Evolutionary conservation across 2,797 vertebrate species (phyloP).

Genomic region (Enteromius trimaculatus): DNA sequence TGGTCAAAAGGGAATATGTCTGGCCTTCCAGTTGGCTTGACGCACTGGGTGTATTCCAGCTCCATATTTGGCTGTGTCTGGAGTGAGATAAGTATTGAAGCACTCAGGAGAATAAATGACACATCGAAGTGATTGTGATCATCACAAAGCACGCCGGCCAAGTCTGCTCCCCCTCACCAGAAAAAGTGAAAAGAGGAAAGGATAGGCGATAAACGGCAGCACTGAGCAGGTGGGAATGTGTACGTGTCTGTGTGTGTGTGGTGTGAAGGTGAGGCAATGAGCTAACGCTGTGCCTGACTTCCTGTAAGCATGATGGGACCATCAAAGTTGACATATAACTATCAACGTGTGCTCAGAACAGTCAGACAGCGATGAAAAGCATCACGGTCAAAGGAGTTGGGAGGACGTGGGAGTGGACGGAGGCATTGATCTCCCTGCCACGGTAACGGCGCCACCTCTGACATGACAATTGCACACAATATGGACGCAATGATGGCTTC

Average conservation of each 20-base stretch:
- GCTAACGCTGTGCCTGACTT: slow-evolving; percentile 40
- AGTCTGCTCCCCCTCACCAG: slow-evolving; percentile 46
- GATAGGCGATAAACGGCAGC: slow-evolving; percentile 25
- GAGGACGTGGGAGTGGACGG: slow-evolving; percentile 9
- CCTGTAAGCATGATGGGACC: slow-evolving; percentile 52
- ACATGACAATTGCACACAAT: slow-evolving; percentile 43
- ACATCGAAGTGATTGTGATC: slow-evolving; percentile 56
- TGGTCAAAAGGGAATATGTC: slow-evolving; percentile 12
- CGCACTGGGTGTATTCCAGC: slow-evolving; percentile 9
- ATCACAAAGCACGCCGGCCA: slow-evolving; percentile 41
- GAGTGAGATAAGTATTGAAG: slow-evolving; percentile 43
- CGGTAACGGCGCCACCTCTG: slow-evolving; percentile 22
- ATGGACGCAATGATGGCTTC: neutral
- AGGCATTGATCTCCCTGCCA: slow-evolving; percentile 42
- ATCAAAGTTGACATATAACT: slow-evolving; percentile 55
- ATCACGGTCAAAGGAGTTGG: slow-evolving; percentile 13
- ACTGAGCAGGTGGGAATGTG: slow-evolving; percentile 30
- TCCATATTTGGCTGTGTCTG: slow-evolving; percentile 39
- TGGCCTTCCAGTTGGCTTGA: slow-evolving; percentile 5
- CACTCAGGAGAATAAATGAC: slow-evolving; percentile 43
- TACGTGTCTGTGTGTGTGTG: slow-evolving; percentile 33
- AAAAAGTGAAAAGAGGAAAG: slow-evolving; percentile 37
- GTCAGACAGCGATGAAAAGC: slow-evolving; percentile 36
- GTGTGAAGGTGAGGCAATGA: slow-evolving; percentile 24
- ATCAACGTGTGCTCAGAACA: slow-evolving; percentile 41